Evolutionary conservation across 2,113 vertebrate species (phyloP), one percentile per base, ranked within the genome.

Genomic region (Mellivora capensis): DNA sequence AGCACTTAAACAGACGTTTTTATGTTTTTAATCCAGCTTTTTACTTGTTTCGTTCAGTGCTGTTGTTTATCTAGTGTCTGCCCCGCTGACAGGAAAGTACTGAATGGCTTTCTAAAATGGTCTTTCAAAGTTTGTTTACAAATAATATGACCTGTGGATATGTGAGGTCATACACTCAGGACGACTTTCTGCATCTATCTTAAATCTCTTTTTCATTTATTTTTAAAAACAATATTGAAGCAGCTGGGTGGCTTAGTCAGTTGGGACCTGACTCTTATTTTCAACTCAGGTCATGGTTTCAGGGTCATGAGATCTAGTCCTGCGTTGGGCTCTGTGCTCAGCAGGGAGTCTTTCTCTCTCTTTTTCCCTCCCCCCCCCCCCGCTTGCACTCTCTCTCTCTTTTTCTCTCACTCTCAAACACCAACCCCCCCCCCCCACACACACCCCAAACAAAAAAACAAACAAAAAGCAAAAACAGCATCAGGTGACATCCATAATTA

Each of bases 51-150:
- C 3, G 13, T 91, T 93, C 49, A 82, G 82, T 44, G 34, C 64
- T 80, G 61, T 67, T 94, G 82, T 97, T 96, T 96, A 89, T 93
- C 83, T 94, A 42, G 14, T 44, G 64, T 91, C 72, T 97, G 71
- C 49, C 86, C 79, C 54, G 64, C 74, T 96, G 90, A 95, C 80
- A 67, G 18, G 14, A 14, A 97, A 88, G 82, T 82, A 42, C 64
- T 94, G 64, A 96, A 91, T 79, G 94, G 72, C 64, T 94, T 94
- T 97, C 52, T 69, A 64, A 79, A 93, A 93, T 25, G 52, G 37
- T 72, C 86, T 97, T 88, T 97, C 61, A 80, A 86, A 94, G 18
- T 37, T 91, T 91, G 86, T 94, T 98, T 93, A 94, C 86, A 96
- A 95, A 93, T 96, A 69, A 94, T 42, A 76, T 69, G 57, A 95